phyloP scores from a whole-genome alignment of 2,888 invertebrate genomes.

The Melinaea menophilus region DNA sequence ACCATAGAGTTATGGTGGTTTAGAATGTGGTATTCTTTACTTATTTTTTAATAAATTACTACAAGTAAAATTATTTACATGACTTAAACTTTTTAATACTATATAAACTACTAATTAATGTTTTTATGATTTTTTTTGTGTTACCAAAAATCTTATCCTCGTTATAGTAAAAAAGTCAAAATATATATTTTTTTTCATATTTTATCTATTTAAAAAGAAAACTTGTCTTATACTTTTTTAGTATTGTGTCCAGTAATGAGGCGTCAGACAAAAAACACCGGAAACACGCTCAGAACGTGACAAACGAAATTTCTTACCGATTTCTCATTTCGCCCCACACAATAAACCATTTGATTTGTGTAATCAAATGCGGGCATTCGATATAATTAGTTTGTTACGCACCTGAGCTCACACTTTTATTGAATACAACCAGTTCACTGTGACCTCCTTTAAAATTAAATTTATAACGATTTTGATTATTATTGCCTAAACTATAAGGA shows the following conservation, averaged over 20 bases:
- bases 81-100: no score
- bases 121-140: no score
- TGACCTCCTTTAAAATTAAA: conserved; percentile 7
- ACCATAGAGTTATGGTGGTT: conserved; percentile 36
- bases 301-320: conserved; percentile 76
- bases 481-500: conserved; percentile 2
- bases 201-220: conserved; percentile 13
- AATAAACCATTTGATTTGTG: conserved; percentile 74
- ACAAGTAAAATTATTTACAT: no score
- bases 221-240: conserved; percentile 25
- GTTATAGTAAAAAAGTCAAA: no score
- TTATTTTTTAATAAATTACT: no score
- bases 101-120: no score
- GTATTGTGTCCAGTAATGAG: conserved; percentile 49
- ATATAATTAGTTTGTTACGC: conserved; percentile 77
- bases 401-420: conserved; percentile 70
- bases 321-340: conserved; percentile 74
- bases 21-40: conserved; percentile 10
- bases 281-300: conserved; percentile 71
- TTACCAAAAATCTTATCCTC: no score
- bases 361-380: conserved; percentile 77
- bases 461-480: not conserved
- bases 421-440: conserved; percentile 37
- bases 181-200: no score
- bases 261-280: conserved; percentile 65